Evolutionary conservation across 2,113 vertebrate species (phyloP).

Genomic region (Malurus alboscapulatus): DNA sequence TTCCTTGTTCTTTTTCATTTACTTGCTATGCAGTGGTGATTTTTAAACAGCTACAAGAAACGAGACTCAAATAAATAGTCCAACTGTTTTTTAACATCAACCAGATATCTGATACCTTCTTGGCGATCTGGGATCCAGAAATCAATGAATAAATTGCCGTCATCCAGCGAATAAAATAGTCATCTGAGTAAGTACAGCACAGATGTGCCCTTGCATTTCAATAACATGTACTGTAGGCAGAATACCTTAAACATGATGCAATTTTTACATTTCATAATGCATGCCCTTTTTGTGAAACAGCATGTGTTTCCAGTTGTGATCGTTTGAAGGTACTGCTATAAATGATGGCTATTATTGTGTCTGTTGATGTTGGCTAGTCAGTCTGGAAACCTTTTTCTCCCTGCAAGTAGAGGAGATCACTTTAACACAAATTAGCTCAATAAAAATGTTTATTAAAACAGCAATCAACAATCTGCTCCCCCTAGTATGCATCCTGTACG

Average conservation of each 20-base stretch:
- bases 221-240: neutral
- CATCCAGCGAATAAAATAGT: constrained; percentile 12
- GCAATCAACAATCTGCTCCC: constrained; percentile 56
- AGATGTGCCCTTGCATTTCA: constrained; percentile 49
- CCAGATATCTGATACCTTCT: constrained; percentile 29
- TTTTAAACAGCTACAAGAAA: neutral
- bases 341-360: neutral
- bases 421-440: constrained; percentile 42
- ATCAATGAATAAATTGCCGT: constrained; percentile 60
- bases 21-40: neutral
- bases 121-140: constrained; percentile 35
- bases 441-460: constrained; percentile 63
- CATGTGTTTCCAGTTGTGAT: constrained; percentile 2
- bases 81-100: constrained; percentile 5
- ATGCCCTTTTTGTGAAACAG: neutral
- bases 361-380: constrained; percentile 10
- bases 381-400: neutral
- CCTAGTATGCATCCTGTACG: neutral
- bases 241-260: constrained; percentile 45
- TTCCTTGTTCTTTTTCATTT: constrained; percentile 1
- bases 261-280: neutral
- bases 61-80: neutral
- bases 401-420: neutral
- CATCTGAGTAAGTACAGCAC: constrained; percentile 16
- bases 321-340: neutral